A percentile compares a stretch with the other conserved stretches of the same genome.
Conservation (phyloP, 2,113 vertebrate genomes). For the Ranitomeya variabilis region DNA sequence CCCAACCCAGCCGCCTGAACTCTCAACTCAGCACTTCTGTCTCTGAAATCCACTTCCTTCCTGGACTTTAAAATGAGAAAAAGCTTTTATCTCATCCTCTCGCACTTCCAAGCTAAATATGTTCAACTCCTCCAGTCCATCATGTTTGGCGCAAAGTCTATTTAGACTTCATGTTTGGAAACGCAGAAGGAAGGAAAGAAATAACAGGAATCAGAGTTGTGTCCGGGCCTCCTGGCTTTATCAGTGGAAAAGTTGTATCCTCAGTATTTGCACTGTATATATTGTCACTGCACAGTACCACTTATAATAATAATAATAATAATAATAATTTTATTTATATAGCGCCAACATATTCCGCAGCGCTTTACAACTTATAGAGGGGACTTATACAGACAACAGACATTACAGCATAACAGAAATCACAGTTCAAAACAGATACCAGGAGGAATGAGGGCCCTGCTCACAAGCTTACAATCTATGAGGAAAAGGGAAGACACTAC, state of each 20-base stretch:
- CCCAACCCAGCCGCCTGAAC: neutral
- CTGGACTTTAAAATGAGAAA: neutral
- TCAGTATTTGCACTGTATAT: neutral
- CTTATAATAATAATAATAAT: too few relatives aligned
- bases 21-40: neutral
- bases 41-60: slow-evolving; percentile 30
- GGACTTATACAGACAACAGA: too few relatives aligned
- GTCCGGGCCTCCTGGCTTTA: neutral
- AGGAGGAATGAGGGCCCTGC: too few relatives aligned
- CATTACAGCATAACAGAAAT: too few relatives aligned
- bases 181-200: neutral
- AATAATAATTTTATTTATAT: too few relatives aligned
- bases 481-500: too few relatives aligned
- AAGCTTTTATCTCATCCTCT: slow-evolving; percentile 3
- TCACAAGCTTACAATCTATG: too few relatives aligned
- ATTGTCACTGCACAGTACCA: too few relatives aligned
- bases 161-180: slow-evolving; percentile 22
- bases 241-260: neutral
- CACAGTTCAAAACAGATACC: too few relatives aligned
- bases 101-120: slow-evolving; percentile 17
- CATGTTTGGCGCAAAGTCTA: neutral
- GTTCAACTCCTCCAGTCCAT: neutral
- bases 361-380: too few relatives aligned
- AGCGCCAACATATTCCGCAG: too few relatives aligned
- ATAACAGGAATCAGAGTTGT: neutral